Evolutionary conservation across 2,888 invertebrate genomes (phyloP).

Genomic region (Strigamia maritima): DNA sequence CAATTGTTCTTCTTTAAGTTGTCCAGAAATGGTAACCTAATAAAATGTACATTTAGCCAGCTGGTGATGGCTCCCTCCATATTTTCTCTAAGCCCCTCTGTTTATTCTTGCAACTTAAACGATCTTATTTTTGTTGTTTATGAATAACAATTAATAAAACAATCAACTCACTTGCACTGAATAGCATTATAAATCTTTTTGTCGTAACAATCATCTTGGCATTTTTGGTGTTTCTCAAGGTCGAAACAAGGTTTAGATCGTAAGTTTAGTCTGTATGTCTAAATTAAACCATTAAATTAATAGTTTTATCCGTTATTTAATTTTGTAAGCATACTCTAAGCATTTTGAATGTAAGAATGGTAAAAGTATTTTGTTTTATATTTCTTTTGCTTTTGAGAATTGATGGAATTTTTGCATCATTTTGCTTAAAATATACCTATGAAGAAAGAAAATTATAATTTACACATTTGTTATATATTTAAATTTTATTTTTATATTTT

Average conservation of each 20-base stretch:
- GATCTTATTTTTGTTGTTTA: too few species aligned
- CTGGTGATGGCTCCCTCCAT: too few species aligned
- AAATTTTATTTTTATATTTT: too few species aligned
- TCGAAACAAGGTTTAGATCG: neutral
- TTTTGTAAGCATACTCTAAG: neutral
- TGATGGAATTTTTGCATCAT: neutral
- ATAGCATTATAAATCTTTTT: neutral
- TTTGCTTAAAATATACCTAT: neutral
- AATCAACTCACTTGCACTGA: neutral
- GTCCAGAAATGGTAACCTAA: too few species aligned
- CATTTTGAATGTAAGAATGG: neutral
- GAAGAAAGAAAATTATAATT: neutral
- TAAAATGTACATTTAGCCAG: too few species aligned
- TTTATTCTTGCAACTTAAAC: too few species aligned
- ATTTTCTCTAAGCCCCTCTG: too few species aligned
- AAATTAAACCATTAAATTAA: neutral
- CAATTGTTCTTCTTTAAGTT: too few species aligned
- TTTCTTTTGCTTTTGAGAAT: neutral
- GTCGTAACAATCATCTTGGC: neutral
- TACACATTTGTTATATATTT: neutral
- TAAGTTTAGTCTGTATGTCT: neutral
- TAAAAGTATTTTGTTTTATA: neutral
- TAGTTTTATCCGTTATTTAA: neutral
- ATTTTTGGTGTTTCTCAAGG: neutral
- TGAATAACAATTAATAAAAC: too few species aligned